Evolutionary conservation across 2,888 invertebrate genomes (phyloP), one percentile per base, ranked within the genome.

Genomic region (Apamea anceps): DNA sequence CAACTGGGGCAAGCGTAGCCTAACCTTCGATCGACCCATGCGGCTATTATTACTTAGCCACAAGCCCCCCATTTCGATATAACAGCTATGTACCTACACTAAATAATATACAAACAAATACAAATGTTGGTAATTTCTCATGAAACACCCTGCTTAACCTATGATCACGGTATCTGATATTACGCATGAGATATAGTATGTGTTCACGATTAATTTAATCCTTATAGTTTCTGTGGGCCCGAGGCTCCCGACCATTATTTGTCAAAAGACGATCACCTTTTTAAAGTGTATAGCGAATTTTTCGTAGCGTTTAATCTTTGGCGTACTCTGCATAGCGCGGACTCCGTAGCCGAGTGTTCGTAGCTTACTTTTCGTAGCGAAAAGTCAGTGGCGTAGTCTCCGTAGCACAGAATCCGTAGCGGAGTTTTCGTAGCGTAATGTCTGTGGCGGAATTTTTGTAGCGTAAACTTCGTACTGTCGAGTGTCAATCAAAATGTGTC

Each of bases 141-240:
- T 68, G 67, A 21, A 51, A 74, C 21, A 74, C 6, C 66, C 57
- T 70, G 57, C 6, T 48, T 84, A 67, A 72, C 73, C 86, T 82
- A 77, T 84, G 86, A 57, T 32, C 77, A 54, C 28, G 42, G 45
- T 71, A 71, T 48, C 62, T 57, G 51, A 76, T 85, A 76, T 76
- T 66, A 73, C 32, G 6, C 42, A 32, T 21, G 54, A 60, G 7
- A 51, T 74, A 32, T 37, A 15, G 51, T 65, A 1, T 15, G 10
- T 65, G 67, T 51, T n/a, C n/a, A 60, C 15, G 5, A 84, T 73
- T 65, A 75, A 80, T 54, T 70, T 60, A 25, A 54, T n/a, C 48
- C 13, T 42, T 57, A 48, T 18, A 37, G 32, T 70, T 54, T 18
- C 13, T 65, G 57, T 42, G 18, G 21, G 4, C 25, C 21, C 13